These are phyloP conservation scores for Bemisia tabaci DNA, from an alignment of 1,140 invertebrate species.

Conservation along the genomic window DNA sequence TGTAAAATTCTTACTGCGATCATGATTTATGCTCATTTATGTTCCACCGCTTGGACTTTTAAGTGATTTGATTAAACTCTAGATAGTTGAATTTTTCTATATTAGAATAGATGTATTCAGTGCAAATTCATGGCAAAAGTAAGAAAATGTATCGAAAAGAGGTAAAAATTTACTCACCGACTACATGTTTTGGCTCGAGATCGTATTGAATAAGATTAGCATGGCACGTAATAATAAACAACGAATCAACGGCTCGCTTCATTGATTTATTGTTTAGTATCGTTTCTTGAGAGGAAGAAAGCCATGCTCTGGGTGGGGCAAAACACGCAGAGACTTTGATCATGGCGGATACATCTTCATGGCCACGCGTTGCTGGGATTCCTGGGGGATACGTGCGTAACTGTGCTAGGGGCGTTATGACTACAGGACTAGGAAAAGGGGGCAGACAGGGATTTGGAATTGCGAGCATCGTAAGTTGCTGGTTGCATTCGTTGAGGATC, in stretches of 20 bases:
- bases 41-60: too few relatives aligned
- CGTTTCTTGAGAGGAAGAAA: conserved; percentile 17
- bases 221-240: conserved; percentile 80
- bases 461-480: conserved; percentile 20
- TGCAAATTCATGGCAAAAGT: conserved; percentile 1
- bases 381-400: conserved; percentile 36
- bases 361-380: conserved; percentile 6
- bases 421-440: conserved; percentile 72
- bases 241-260: conserved; percentile 55
- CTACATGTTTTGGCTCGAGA: conserved; percentile 62
- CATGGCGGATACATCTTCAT: conserved; percentile 8
- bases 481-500: conserved; percentile 35
- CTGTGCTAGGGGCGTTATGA: conserved; percentile 67
- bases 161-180: conserved; percentile 35
- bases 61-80: too few relatives aligned
- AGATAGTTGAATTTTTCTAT: too few relatives aligned
- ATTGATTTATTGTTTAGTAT: conserved; percentile 30
- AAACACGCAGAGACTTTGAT: conserved; percentile 57
- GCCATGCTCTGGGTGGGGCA: conserved; percentile 47
- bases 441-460: conserved; percentile 64
- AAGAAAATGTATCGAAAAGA: too few relatives aligned
- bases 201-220: conserved; percentile 82
- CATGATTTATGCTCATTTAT: too few relatives aligned
- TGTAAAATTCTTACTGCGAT: too few relatives aligned
- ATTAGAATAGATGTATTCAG: conserved; percentile 10